A percentile compares a stretch with the other conserved stretches of the same genome.
These are phyloP conservation scores for Hydrolagus colliei DNA, from an alignment of 2,797 vertebrate species.

Conservation along the genomic window DNA sequence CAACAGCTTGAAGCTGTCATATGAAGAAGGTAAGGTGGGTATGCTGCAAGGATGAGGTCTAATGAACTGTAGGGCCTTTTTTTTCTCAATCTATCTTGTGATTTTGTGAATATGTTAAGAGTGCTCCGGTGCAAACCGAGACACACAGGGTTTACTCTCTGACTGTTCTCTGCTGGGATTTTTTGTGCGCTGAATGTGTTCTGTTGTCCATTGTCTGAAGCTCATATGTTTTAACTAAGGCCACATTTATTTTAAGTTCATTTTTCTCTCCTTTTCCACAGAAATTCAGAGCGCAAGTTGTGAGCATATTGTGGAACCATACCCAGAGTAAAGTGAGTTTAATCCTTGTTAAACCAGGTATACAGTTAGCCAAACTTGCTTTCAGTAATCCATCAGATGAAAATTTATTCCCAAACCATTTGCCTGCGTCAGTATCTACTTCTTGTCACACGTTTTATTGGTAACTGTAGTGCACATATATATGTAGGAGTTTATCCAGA, in stretches of 20 bases:
- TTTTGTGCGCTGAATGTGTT: conserved; percentile 21
- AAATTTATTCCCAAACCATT: background rate
- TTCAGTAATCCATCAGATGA: background rate
- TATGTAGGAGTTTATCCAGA: background rate
- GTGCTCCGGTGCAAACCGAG: background rate
- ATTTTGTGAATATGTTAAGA: background rate
- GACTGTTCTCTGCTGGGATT: conserved; percentile 12
- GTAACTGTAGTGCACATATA: background rate
- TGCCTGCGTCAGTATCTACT: background rate
- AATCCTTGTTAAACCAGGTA: background rate
- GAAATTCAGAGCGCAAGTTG: conserved; percentile 78
- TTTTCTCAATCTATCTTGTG: no score
- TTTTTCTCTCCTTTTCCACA: conserved; percentile 46
- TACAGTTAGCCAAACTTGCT: background rate
- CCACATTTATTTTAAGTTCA: conserved; percentile 27
- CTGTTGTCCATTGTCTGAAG: background rate
- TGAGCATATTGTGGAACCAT: conserved; percentile 80
- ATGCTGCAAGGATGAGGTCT: no score
- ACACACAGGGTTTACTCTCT: background rate
- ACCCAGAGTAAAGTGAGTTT: conserved; percentile 65
- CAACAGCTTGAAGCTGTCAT: no score
- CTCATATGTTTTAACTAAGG: background rate
- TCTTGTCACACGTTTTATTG: background rate
- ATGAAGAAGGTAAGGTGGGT: no score
- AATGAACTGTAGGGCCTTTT: no score